phyloP scores from a whole-genome alignment of 37 sponge, comb jelly and placozoan genomes.

The Mnemiopsis leidyi region DNA sequence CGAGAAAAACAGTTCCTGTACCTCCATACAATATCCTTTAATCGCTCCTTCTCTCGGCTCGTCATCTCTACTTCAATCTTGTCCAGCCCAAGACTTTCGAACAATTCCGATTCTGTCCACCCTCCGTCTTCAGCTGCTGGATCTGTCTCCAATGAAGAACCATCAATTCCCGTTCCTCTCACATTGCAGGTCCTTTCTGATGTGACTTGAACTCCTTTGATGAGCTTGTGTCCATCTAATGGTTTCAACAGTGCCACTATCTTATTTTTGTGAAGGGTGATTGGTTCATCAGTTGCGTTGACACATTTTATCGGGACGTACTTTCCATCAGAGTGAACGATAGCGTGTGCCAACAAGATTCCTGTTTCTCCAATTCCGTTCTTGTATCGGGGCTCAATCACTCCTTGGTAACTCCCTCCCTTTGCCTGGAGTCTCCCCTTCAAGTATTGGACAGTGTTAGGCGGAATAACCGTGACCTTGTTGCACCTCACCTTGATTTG shows the following conservation, averaged over 20 bases:
- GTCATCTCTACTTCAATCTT: background rate
- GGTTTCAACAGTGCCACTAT: background rate
- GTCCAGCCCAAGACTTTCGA: too few species aligned
- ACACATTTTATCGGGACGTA: background rate
- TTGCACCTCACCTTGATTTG: too few species aligned
- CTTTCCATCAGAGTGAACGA: background rate
- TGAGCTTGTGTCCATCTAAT: background rate
- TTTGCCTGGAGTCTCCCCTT: background rate
- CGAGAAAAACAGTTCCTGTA: background rate
- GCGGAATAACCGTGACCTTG: background rate
- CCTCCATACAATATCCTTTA: background rate
- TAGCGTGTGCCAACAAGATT: background rate
- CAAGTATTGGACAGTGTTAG: background rate
- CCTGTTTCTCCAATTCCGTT: background rate
- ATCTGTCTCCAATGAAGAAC: too few species aligned
- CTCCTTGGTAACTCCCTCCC: background rate
- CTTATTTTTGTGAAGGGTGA: background rate
- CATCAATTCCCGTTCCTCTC: too few species aligned
- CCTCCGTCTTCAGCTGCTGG: too few species aligned
- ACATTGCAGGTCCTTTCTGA: too few species aligned
- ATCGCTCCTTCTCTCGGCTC: background rate
- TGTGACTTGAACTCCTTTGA: background rate
- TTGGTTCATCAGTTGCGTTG: background rate
- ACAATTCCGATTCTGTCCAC: too few species aligned
- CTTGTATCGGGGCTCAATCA: background rate